These are phyloP conservation scores for Drosophila neotestacea DNA, from an alignment of 2,888 invertebrate genomes.

Conservation along the genomic window DNA sequence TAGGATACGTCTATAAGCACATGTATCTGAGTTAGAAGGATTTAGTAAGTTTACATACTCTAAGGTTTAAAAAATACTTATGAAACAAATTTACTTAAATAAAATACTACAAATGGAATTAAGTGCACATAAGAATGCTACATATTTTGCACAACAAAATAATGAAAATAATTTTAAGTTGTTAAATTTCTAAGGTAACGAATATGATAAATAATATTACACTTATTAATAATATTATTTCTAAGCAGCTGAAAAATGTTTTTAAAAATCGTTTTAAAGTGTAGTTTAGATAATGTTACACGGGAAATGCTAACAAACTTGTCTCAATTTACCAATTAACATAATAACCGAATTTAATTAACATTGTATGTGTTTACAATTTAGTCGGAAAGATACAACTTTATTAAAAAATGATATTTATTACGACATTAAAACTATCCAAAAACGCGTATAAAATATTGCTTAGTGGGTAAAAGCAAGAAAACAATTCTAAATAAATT, in stretches of 20 bases:
- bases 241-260: too few relatives aligned
- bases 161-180: too few relatives aligned
- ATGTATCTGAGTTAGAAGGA: not conserved
- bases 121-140: too few relatives aligned
- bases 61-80: not conserved
- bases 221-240: too few relatives aligned
- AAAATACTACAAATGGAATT: not conserved
- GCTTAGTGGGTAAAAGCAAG: not conserved
- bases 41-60: not conserved
- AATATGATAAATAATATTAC: too few relatives aligned
- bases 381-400: constrained; percentile 26
- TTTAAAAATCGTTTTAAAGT: too few relatives aligned
- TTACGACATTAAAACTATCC: constrained; percentile 22
- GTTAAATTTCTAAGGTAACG: too few relatives aligned
- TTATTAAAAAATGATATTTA: constrained; percentile 7
- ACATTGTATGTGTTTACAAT: constrained; percentile 8
- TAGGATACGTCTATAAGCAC: not conserved
- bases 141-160: too few relatives aligned
- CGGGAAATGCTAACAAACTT: constrained; percentile 7
- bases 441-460: not conserved
- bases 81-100: too few relatives aligned
- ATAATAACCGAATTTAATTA: not conserved
- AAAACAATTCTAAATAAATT: constrained; percentile 25
- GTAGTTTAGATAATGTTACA: not conserved
- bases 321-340: constrained; percentile 15